Percentiles rank a stretch among this genome's conserved stretches.
These are phyloP conservation scores for Melanotus villosus DNA, from an alignment of 2,888 invertebrate species.

Conservation along the genomic window DNA sequence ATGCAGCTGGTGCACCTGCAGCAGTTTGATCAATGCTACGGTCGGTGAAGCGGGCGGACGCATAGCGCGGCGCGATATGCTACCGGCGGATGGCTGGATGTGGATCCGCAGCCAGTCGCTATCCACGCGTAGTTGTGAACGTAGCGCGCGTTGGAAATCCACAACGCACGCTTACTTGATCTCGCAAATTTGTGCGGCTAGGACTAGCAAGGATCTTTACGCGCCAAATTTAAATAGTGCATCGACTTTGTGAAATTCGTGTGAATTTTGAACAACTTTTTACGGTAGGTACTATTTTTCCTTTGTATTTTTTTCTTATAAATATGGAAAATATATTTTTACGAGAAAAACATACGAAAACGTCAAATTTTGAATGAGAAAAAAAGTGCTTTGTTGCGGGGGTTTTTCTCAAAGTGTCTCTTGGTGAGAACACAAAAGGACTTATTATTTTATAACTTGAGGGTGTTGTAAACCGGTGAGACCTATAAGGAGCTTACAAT, in stretches of 20 bases:
- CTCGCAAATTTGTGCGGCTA: constrained; percentile 39
- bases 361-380: too few species aligned
- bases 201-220: constrained; percentile 27
- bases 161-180: constrained; percentile 44
- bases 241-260: not conserved
- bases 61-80: constrained; percentile 55
- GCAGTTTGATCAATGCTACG: constrained; percentile 60
- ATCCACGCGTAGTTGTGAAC: constrained; percentile 63
- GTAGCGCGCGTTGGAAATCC: constrained; percentile 47
- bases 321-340: not conserved
- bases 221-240: constrained; percentile 37
- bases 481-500: constrained; percentile 3
- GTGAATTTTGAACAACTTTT: not conserved
- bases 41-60: constrained; percentile 54
- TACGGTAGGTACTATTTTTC: not conserved
- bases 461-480: constrained; percentile 2
- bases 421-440: not conserved
- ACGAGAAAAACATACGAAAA: not conserved
- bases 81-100: constrained; percentile 63
- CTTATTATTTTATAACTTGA: constrained; percentile 23
- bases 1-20: constrained; percentile 56
- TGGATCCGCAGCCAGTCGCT: constrained; percentile 69
- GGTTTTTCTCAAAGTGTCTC: too few species aligned
- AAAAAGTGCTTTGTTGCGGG: too few species aligned
- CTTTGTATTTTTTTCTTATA: not conserved